Evolutionary conservation across 2,888 invertebrate genomes (phyloP), one percentile per base, ranked within the genome.

Genomic region (Leptarthrus brevirostris): DNA sequence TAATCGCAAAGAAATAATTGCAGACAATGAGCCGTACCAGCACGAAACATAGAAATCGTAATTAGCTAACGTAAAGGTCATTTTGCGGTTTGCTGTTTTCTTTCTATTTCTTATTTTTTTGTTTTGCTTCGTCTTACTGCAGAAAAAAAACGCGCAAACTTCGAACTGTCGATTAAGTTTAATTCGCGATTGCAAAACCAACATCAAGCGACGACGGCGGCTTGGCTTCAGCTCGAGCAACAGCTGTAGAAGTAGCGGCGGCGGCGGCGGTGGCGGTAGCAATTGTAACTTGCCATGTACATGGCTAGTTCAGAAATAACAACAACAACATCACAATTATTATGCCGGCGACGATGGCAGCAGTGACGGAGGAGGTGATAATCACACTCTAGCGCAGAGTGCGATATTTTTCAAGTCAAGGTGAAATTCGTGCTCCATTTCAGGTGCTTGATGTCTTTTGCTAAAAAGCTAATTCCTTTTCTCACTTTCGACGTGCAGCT

Each of bases 391-490:
- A n/a, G 58, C 12, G 34, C 18, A 0, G 20, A 36, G 58, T 36
- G 58, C 34, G 58, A 58, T 58, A 58, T 26, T 56, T 54, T 58
- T 49, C 66, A 49, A 70, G 49, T 70, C 70, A 70, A 70, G 70
- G 70, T 70, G 70, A 70, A 70, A 53, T 53, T 52, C 52, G 49
- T 49, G 53, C 70, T 70, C 70, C 70, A 70, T 53, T 70, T 70
- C 52, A 70, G 70, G 70, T 70, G 70, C 16, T 70, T 70, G 52
- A 53, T 53, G 36, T 69, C 44, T 69, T n/a, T n/a, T 47, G 47
- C 40, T 44, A 49, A 49, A 64, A 66, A 3, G 18, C 34, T 70
- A 34, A 52, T 70, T 34, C 52, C 34, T 70, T 30, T 34, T 30
- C 36, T 70, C 36, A 52, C 34, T 70, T 52, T 70, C 36, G 52